phyloP scores from a whole-genome alignment of 2,888 invertebrate species.

The Lysandra bellargus region DNA sequence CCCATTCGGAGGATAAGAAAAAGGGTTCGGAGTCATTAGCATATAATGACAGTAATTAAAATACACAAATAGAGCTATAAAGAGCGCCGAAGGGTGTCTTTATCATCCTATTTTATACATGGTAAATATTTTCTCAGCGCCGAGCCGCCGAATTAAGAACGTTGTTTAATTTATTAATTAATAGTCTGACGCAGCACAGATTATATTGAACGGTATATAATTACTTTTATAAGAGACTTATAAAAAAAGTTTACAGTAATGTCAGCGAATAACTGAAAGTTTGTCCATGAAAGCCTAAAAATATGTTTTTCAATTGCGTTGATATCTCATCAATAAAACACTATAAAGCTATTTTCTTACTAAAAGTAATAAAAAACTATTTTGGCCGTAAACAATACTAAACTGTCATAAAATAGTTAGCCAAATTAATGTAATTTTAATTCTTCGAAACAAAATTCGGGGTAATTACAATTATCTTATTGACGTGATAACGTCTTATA shows the following conservation, averaged over 20 bases:
- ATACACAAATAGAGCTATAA: constrained; percentile 86
- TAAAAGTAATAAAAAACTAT: neutral
- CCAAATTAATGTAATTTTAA: neutral
- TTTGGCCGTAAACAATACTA: neutral
- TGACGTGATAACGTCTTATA: too few species aligned
- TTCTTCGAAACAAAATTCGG: neutral
- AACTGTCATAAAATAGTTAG: neutral
- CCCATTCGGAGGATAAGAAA: constrained; percentile 81
- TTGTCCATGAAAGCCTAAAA: neutral
- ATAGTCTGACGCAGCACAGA: constrained; percentile 68
- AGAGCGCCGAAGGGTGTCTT: constrained; percentile 80
- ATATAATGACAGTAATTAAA: constrained; percentile 87
- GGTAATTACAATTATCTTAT: neutral
- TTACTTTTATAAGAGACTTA: neutral
- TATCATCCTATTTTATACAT: constrained; percentile 78
- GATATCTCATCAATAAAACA: neutral
- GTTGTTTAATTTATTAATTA: constrained; percentile 80
- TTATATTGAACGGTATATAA: constrained; percentile 34
- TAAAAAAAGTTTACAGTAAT: neutral
- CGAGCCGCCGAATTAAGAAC: constrained; percentile 69
- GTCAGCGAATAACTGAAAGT: neutral
- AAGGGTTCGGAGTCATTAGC: constrained; percentile 81
- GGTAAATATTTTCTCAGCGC: constrained; percentile 76
- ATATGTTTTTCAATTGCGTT: neutral
- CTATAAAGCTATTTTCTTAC: neutral